phyloP scores from a whole-genome alignment of 1,140 invertebrate species.

The Metaphire vulgaris region DNA sequence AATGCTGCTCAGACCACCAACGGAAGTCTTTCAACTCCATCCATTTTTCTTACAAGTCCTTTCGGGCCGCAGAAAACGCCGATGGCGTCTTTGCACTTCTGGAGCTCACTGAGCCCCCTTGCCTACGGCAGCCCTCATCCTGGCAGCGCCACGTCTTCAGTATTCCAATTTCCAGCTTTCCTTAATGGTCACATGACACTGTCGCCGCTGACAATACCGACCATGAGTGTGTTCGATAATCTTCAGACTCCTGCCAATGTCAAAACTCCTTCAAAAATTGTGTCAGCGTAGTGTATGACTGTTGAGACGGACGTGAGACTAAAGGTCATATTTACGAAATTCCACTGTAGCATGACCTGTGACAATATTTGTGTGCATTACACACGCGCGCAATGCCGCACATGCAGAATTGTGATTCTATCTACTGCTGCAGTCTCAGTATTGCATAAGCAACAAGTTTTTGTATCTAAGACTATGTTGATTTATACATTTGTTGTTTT shows the following conservation, averaged over 20 bases:
- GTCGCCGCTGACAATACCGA: conserved; percentile 13
- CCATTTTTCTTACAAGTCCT: neutral
- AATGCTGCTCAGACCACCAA: neutral
- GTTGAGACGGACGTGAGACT: no score
- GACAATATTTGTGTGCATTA: no score
- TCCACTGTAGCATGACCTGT: no score
- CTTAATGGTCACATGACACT: conserved; percentile 20
- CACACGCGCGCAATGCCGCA: no score
- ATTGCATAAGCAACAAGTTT: no score
- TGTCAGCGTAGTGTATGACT: neutral
- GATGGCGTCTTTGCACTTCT: conserved; percentile 38
- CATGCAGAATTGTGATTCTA: no score
- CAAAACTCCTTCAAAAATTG: conserved; percentile 8
- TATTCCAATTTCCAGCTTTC: conserved; percentile 32
- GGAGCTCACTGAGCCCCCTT: conserved; percentile 41
- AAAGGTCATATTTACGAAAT: no score
- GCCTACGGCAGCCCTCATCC: conserved; percentile 24
- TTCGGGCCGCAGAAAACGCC: conserved; percentile 31
- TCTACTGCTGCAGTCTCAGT: no score
- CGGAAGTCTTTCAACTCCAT: neutral
- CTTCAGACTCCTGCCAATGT: conserved; percentile 8
- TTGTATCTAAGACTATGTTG: no score
- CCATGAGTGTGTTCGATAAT: conserved; percentile 6
- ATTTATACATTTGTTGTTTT: no score
- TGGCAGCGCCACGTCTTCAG: conserved; percentile 1